Evolutionary conservation across 2,113 vertebrate species (phyloP).

Genomic region (Muscicapa adusta): DNA sequence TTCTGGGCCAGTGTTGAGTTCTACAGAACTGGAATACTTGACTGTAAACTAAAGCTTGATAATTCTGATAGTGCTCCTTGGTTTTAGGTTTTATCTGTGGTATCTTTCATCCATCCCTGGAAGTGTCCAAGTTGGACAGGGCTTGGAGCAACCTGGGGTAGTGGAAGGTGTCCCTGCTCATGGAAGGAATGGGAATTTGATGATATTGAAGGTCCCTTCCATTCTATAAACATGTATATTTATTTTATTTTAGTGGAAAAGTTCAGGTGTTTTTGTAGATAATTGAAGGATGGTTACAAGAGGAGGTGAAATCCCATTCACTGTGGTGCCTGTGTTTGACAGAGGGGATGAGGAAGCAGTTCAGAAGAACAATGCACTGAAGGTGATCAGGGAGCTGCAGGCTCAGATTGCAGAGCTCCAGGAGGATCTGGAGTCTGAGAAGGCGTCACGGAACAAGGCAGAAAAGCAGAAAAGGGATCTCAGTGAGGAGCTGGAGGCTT

Average conservation of each 20-base stretch:
- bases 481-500: conserved; percentile 93
- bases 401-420: conserved; percentile 92
- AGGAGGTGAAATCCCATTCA: neutral
- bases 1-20: neutral
- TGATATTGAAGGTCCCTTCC: neutral
- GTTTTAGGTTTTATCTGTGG: neutral
- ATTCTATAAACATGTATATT: too few relatives aligned
- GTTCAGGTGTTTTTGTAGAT: rapidly evolving
- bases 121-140: neutral
- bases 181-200: too few relatives aligned
- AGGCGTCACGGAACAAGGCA: conserved; percentile 88
- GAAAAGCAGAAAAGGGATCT: conserved; percentile 96
- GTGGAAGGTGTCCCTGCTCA: neutral
- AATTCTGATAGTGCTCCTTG: neutral
- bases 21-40: neutral
- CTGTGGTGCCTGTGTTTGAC: neutral
- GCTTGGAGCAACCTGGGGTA: neutral
- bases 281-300: rapidly evolving
- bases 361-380: conserved; percentile 93
- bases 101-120: neutral
- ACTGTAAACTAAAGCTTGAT: neutral
- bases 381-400: conserved; percentile 91
- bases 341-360: conserved; percentile 90
- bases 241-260: neutral
- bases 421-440: conserved; percentile 95